phyloP scores from a whole-genome alignment of 2,888 invertebrate genomes.

The Bedellia somnulentella region DNA sequence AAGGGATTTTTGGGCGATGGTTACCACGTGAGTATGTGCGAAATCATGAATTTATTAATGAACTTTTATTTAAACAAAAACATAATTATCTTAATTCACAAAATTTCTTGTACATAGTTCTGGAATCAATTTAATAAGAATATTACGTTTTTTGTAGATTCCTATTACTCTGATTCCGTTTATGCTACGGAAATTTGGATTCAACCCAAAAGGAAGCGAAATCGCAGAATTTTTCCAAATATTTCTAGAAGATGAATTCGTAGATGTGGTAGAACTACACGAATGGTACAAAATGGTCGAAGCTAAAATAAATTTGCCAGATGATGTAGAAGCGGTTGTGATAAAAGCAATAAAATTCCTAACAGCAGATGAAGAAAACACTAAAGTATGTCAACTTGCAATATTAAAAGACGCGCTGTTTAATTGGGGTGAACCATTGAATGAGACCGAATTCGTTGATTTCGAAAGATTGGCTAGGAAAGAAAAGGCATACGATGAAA shows the following conservation, averaged over 20 bases:
- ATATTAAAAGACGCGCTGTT: constrained; percentile 29
- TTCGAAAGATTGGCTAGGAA: constrained; percentile 29
- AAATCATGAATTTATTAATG: too few relatives aligned
- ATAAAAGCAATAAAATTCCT: constrained; percentile 38
- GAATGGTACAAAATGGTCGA: constrained; percentile 48
- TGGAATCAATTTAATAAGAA: too few relatives aligned
- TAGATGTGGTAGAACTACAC: constrained; percentile 39
- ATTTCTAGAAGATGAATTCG: constrained; percentile 42
- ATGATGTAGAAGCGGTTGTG: constrained; percentile 35
- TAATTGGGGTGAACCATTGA: constrained; percentile 39
- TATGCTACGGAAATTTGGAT: constrained; percentile 42
- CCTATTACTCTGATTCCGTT: constrained; percentile 24
- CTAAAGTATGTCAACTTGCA: constrained; percentile 28
- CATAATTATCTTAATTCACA: too few relatives aligned
- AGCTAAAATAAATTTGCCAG: constrained; percentile 40
- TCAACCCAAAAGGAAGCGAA: constrained; percentile 41
- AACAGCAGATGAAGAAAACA: constrained; percentile 40
- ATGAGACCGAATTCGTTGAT: constrained; percentile 37
- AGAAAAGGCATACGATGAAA: constrained; percentile 35
- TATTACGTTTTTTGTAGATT: constrained; percentile 24
- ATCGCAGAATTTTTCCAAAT: constrained; percentile 22
- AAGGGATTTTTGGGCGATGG: too few relatives aligned
- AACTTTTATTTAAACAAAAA: too few relatives aligned
- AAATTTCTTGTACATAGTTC: too few relatives aligned
- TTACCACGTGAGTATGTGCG: too few relatives aligned